These are phyloP conservation scores for Achlya flavicornis DNA, from an alignment of 2,888 invertebrate species.

Conservation along the genomic window DNA sequence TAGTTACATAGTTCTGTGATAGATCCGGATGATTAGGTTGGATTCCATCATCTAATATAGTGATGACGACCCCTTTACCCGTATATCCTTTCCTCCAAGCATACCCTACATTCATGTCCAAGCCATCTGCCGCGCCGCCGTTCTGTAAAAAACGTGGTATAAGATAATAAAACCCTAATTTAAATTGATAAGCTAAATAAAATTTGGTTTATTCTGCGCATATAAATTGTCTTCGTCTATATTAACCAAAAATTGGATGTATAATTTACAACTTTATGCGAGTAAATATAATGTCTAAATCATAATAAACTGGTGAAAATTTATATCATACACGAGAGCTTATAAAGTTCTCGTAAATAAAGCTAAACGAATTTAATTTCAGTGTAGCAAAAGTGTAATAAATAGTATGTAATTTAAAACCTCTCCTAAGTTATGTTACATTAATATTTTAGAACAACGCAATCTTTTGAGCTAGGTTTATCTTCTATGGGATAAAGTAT, in stretches of 20 bases:
- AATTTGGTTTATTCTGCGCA: neutral
- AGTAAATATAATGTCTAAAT: neutral
- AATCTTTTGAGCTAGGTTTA: neutral
- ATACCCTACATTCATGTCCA: constrained; percentile 97
- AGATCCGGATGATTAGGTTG: constrained; percentile 98
- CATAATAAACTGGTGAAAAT: neutral
- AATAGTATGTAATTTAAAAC: neutral
- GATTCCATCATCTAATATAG: constrained; percentile 98
- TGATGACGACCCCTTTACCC: constrained; percentile 97
- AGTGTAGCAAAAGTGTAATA: neutral
- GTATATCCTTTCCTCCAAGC: constrained; percentile 98
- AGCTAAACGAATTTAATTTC: neutral
- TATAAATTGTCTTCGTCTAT: neutral
- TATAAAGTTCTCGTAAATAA: constrained; percentile 4
- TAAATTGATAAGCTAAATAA: neutral
- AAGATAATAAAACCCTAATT: neutral
- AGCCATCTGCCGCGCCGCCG: constrained; percentile 95
- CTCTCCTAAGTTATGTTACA: neutral
- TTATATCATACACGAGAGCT: neutral
- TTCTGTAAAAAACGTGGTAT: constrained; percentile 84
- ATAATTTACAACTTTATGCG: neutral
- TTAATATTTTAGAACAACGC: neutral
- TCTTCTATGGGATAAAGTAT: neutral
- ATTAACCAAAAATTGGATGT: neutral
- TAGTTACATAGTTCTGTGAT: constrained; percentile 94